Conservation (phyloP, 2,888 invertebrate genomes). For the Drosophila pegasa region DNA sequence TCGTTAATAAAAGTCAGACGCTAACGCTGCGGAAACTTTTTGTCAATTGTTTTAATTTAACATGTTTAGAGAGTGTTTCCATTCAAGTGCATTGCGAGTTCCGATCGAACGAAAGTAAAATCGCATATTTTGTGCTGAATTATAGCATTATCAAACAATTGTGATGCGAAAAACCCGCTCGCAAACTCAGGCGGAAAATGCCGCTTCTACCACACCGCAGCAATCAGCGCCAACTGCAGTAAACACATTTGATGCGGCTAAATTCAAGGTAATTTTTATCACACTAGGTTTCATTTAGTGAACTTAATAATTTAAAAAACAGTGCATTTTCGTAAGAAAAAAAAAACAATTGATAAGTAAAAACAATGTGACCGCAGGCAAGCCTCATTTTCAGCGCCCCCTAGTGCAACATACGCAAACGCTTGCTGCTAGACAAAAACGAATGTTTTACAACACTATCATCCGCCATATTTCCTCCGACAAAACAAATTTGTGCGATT, state of each 20-base stretch:
- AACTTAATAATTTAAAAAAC: conserved; percentile 19
- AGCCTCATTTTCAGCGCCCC: conserved; percentile 39
- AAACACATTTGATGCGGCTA: conserved; percentile 63
- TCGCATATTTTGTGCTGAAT: conserved; percentile 50
- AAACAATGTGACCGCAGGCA: conserved; percentile 56
- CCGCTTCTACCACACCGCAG: conserved; percentile 61
- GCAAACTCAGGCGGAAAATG: conserved; percentile 84
- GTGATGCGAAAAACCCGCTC: conserved; percentile 85
- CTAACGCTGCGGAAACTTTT: conserved; percentile 62
- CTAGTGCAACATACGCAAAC: conserved; percentile 29
- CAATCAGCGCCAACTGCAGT: conserved; percentile 50
- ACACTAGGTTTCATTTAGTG: conserved; percentile 25
- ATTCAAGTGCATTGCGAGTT: conserved; percentile 27
- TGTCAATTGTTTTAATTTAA: conserved; percentile 32
- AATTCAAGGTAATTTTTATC: conserved; percentile 58
- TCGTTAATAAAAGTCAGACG: conserved; percentile 46
- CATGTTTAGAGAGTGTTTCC: conserved; percentile 37
- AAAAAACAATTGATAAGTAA: conserved; percentile 62
- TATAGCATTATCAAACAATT: conserved; percentile 46
- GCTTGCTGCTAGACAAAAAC: conserved; percentile 4
- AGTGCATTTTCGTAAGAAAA: conserved; percentile 26
- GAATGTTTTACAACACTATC: conserved; percentile 57
- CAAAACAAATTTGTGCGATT: conserved; percentile 70
- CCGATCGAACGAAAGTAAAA: conserved; percentile 24
- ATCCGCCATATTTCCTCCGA: conserved; percentile 77